phyloP scores from a whole-genome alignment of 2,888 invertebrate genomes.

The Drosophila niveifrons region DNA sequence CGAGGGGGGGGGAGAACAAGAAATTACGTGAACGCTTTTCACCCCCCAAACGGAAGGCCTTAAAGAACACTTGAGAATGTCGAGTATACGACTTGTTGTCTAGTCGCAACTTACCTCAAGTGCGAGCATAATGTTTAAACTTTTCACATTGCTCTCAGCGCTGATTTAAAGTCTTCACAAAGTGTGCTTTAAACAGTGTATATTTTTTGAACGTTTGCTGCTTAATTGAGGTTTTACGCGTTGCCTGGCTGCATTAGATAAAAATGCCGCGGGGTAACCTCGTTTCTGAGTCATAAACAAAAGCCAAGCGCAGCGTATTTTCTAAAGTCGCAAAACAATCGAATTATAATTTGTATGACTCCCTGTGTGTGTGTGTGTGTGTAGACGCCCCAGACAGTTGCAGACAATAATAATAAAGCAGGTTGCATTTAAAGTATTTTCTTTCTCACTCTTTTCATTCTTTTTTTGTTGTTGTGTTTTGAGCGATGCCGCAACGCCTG shows the following conservation, averaged over 20 bases:
- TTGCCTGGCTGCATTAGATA: neutral
- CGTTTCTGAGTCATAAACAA: slow-evolving; percentile 34
- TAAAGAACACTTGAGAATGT: neutral
- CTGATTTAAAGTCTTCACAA: neutral
- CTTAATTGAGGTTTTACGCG: neutral
- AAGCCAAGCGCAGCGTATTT: slow-evolving; percentile 5
- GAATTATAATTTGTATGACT: slow-evolving; percentile 74
- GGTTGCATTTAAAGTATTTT: slow-evolving; percentile 47
- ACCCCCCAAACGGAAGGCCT: neutral
- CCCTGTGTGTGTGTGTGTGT: neutral
- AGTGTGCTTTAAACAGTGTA: slow-evolving; percentile 11
- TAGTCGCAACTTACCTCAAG: slow-evolving; percentile 1
- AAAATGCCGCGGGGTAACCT: slow-evolving; percentile 23
- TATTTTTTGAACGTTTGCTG: neutral
- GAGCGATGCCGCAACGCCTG: slow-evolving; percentile 53
- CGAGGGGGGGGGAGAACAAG: neutral
- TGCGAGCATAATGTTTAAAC: neutral
- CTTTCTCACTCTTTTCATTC: neutral
- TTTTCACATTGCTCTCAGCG: neutral
- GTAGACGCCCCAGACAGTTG: slow-evolving; percentile 35
- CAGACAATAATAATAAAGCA: slow-evolving; percentile 29
- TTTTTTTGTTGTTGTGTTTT: slow-evolving; percentile 46
- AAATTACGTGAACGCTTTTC: neutral
- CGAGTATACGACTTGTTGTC: neutral
- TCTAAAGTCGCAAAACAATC: slow-evolving; percentile 61